Conservation (phyloP, 2,888 invertebrate species). For the Cheilosia variabilis region DNA sequence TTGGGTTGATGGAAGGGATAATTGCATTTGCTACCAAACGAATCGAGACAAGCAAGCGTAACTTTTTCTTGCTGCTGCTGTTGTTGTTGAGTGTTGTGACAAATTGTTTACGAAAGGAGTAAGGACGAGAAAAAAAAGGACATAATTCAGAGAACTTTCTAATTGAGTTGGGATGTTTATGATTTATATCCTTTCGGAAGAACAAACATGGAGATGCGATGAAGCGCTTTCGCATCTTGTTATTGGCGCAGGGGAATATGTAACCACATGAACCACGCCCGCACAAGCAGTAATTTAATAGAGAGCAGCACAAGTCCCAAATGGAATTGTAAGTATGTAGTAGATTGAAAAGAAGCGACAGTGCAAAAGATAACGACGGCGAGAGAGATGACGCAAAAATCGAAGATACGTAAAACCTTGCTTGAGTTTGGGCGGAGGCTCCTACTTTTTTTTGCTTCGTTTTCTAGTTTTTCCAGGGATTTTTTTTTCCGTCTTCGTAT, state of each 20-base stretch:
- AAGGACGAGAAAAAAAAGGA: conserved; percentile 3
- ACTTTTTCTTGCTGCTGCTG: conserved; percentile 34
- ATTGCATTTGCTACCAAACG: conserved; percentile 66
- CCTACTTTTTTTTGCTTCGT: background rate
- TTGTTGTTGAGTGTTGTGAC: conserved; percentile 63
- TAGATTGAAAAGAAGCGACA: conserved; percentile 27
- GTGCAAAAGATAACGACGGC: background rate
- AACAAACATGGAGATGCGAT: conserved; percentile 53
- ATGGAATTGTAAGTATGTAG: conserved; percentile 44
- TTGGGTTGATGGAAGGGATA: conserved; percentile 57
- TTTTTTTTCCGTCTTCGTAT: conserved; percentile 49
- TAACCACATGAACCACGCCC: conserved; percentile 26
- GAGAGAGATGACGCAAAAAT: background rate
- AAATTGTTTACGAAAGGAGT: conserved; percentile 67
- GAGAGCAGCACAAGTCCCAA: conserved; percentile 46
- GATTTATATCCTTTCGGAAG: conserved; percentile 66
- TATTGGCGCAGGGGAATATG: background rate
- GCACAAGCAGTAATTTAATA: conserved; percentile 65
- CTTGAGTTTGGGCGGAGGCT: background rate
- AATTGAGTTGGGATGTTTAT: conserved; percentile 74
- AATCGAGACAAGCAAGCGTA: conserved; percentile 26
- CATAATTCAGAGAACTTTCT: conserved; percentile 58
- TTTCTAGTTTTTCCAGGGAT: conserved; percentile 16
- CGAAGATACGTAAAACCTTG: conserved; percentile 38
- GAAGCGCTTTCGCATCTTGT: conserved; percentile 10